Conservation (phyloP, 2,888 invertebrate genomes). For the Clitarchus hookeri region DNA sequence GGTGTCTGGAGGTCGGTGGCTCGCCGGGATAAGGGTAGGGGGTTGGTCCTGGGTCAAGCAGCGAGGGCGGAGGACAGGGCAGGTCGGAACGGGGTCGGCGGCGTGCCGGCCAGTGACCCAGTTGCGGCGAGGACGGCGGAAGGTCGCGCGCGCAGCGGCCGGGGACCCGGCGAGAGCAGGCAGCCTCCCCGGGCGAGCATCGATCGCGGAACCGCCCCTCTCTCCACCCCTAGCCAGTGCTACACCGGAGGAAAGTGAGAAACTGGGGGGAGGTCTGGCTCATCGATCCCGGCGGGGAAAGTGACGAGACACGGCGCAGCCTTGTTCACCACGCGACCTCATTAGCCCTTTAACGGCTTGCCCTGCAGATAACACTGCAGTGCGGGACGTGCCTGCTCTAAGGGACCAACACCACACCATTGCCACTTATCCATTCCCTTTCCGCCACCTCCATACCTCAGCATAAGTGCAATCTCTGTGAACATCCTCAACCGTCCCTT, state of each 20-base stretch:
- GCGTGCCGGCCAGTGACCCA: constrained; percentile 31
- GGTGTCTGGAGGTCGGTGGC: too few species aligned
- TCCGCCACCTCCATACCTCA: too few species aligned
- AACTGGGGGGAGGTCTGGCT: too few species aligned
- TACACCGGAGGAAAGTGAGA: not conserved
- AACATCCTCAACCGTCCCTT: too few species aligned
- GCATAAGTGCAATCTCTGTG: too few species aligned
- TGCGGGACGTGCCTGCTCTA: too few species aligned
- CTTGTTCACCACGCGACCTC: too few species aligned
- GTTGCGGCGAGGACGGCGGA: constrained; percentile 30
- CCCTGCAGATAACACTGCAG: too few species aligned
- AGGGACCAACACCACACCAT: too few species aligned
- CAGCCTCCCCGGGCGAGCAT: constrained; percentile 22
- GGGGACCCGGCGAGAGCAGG: constrained; percentile 16
- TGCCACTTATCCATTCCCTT: too few species aligned
- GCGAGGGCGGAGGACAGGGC: not conserved
- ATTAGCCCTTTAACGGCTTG: too few species aligned
- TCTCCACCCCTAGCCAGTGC: not conserved
- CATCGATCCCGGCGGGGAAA: constrained; percentile 5
- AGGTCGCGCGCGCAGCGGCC: not conserved
- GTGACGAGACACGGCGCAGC: not conserved
- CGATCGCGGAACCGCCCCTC: constrained; percentile 18
- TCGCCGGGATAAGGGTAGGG: not conserved
- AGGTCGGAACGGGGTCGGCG: not conserved
- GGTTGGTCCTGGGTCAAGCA: not conserved